These are phyloP conservation scores for Drosophila hawaiiensis DNA, from an alignment of 2,888 invertebrate genomes.

Conservation along the genomic window DNA sequence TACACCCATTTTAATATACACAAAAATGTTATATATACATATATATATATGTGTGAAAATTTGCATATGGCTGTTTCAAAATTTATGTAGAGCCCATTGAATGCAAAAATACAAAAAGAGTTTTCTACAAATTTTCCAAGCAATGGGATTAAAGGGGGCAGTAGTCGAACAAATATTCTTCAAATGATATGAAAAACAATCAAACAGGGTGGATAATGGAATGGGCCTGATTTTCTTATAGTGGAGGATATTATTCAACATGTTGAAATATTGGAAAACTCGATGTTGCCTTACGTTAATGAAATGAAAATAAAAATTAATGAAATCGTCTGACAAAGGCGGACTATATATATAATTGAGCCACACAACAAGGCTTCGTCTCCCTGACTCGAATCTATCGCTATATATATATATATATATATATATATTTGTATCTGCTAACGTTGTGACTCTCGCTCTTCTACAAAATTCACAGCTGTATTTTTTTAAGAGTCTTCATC, in stretches of 20 bases:
- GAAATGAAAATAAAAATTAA: background rate
- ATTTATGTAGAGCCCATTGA: background rate
- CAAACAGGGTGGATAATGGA: background rate
- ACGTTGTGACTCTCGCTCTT: slow-evolving; percentile 7
- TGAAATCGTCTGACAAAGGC: background rate
- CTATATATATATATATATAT: slow-evolving; percentile 2
- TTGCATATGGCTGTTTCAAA: background rate
- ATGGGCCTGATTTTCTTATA: background rate
- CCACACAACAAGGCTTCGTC: background rate
- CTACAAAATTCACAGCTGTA: slow-evolving; percentile 23
- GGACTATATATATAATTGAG: background rate
- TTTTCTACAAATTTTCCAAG: background rate
- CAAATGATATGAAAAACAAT: background rate
- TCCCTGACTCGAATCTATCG: background rate
- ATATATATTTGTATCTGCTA: slow-evolving; percentile 5
- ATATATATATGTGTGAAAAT: background rate
- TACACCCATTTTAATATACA: background rate
- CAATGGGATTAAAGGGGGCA: background rate
- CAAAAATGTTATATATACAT: background rate
- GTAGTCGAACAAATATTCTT: background rate
- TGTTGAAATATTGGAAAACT: background rate
- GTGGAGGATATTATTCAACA: background rate
- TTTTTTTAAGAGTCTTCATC: slow-evolving; percentile 29
- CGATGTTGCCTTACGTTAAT: background rate
- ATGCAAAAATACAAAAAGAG: background rate